Conservation (phyloP, 2,888 invertebrate species). For the Theretra japonica region DNA sequence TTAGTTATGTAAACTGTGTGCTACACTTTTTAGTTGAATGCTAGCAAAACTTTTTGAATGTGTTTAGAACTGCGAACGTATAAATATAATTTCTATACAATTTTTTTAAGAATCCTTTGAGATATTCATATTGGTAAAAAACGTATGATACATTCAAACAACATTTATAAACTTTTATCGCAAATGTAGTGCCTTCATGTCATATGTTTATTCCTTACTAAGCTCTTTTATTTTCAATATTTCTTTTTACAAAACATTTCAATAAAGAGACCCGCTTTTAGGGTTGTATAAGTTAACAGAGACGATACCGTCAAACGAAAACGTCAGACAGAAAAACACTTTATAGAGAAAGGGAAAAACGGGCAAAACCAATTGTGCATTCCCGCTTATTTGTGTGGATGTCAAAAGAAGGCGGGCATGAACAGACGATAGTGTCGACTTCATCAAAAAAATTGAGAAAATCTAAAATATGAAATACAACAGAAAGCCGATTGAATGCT, state of each 20-base stretch:
- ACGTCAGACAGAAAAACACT: not conserved
- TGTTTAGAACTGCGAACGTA: not conserved
- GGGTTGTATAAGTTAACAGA: not conserved
- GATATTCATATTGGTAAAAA: not conserved
- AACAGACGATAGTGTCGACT: not conserved
- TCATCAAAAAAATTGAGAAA: not conserved
- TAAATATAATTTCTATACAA: not conserved
- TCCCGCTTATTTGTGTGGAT: not conserved
- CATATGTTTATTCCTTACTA: not conserved
- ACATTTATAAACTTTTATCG: not conserved
- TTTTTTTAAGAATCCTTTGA: not conserved
- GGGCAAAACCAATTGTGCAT: not conserved
- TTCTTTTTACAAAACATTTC: not conserved
- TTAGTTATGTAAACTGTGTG: constrained; percentile 62
- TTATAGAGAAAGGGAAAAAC: constrained; percentile 3
- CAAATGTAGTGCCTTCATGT: not conserved
- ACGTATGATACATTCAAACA: not conserved
- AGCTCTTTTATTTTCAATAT: constrained; percentile 33
- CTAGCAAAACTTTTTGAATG: not conserved
- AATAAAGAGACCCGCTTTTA: not conserved
- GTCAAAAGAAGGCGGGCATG: constrained; percentile 5
- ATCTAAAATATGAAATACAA: not conserved
- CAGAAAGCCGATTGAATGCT: not conserved
- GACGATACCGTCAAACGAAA: not conserved
- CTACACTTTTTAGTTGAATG: constrained; percentile 56